Evolutionary conservation across 1,140 invertebrate genomes (phyloP).

Genomic region (Brachionus manjavacas): DNA sequence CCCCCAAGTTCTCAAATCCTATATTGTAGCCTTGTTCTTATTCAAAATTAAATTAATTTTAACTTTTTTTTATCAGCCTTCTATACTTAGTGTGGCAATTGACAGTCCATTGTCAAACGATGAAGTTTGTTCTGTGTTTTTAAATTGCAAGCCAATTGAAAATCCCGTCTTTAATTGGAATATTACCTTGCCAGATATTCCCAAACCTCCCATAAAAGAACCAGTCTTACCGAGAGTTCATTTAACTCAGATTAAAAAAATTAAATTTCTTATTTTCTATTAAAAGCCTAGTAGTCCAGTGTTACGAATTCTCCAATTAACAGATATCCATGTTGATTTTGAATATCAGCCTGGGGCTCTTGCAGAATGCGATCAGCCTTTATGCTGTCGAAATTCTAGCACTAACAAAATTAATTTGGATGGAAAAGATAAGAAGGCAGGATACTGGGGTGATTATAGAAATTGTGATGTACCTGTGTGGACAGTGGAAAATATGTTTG

Average conservation of each 20-base stretch:
- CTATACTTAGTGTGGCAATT: not conserved
- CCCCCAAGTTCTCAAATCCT: conserved; percentile 10
- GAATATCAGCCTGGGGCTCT: conserved; percentile 54
- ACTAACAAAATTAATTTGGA: not conserved
- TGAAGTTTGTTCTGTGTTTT: not conserved
- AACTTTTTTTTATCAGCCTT: conserved; percentile 5
- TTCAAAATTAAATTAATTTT: not conserved
- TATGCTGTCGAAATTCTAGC: conserved; percentile 19
- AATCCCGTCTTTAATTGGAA: conserved; percentile 41
- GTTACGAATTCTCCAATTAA: conserved; percentile 19
- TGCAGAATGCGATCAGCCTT: conserved; percentile 1
- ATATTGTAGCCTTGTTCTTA: not conserved
- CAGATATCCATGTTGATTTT: conserved; percentile 40
- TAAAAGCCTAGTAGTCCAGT: not conserved
- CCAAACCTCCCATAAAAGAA: conserved; percentile 2
- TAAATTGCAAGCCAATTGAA: not conserved
- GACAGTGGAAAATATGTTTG: conserved; percentile 56
- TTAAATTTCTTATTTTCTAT: not conserved
- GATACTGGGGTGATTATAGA: conserved; percentile 56
- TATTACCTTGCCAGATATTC: conserved; percentile 2
- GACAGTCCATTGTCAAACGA: not conserved
- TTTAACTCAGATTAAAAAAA: not conserved
- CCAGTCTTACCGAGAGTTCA: conserved; percentile 6
- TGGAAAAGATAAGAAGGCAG: conserved; percentile 47
- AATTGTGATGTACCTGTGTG: conserved; percentile 58